Conservation (phyloP, 2,888 invertebrate genomes). For the Arctia plantaginis region DNA sequence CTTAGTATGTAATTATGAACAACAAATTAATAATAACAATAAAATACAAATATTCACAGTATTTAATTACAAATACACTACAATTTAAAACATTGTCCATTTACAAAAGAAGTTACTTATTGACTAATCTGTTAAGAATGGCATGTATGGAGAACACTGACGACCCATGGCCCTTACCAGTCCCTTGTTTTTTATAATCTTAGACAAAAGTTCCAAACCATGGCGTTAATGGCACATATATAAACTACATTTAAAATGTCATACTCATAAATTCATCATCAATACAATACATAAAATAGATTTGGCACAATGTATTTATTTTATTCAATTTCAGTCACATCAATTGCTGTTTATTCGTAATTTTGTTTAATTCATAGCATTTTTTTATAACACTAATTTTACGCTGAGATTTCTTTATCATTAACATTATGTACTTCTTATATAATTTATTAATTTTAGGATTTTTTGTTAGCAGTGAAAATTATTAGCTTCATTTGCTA, state of each 20-base stretch:
- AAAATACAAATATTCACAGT: conserved; percentile 50
- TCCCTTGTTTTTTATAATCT: neutral
- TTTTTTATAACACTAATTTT: neutral
- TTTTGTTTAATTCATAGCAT: conserved; percentile 4
- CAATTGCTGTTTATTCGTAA: conserved; percentile 18
- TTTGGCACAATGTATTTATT: conserved; percentile 49
- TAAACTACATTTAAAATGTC: conserved; percentile 31
- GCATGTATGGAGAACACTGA: neutral
- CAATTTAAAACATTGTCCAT: conserved; percentile 44
- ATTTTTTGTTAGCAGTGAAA: neutral
- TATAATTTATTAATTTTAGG: neutral
- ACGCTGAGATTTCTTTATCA: neutral
- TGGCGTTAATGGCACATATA: conserved; percentile 43
- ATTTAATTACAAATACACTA: conserved; percentile 32
- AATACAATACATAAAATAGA: conserved; percentile 28
- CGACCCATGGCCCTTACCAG: neutral
- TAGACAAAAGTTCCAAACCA: conserved; percentile 18
- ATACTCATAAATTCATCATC: conserved; percentile 39
- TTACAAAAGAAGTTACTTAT: conserved; percentile 30
- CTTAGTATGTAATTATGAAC: conserved; percentile 48
- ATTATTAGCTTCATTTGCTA: neutral
- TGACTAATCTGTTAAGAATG: neutral
- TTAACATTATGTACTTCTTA: neutral
- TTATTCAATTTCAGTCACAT: conserved; percentile 33
- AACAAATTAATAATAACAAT: conserved; percentile 45